Evolutionary conservation across 2,797 vertebrate species (phyloP), one percentile per base, ranked within the genome.

Genomic region (Gallinago nigripennis): DNA sequence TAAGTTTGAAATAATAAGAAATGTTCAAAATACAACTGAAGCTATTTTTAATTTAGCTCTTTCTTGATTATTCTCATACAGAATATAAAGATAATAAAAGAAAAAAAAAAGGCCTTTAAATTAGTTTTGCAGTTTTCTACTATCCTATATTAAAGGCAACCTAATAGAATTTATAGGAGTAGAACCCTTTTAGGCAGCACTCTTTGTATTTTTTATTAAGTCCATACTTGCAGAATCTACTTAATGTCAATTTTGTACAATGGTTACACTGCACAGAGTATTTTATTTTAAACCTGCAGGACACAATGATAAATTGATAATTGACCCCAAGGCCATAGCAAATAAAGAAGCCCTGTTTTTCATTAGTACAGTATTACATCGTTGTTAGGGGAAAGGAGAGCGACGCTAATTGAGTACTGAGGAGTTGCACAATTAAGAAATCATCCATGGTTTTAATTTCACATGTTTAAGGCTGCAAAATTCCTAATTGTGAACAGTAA

Each of bases 291-390:
- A 97, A 98, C 97, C 97, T 98, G 93, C 96, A 98, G 97, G 97
- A 97, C 98, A 98, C 92, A 94, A 98, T 98, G 98, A 98, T 98
- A 98, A 98, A 98, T 98, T 98, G 98, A 98, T 98, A 98, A 98
- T 98, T 98, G 98, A 98, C 98, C 96, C 92, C 94, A 97, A 98
- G 98, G 98, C 98, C 98, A 98, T 94, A 96, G 96, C 96, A 98
- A 98, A 99, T 98, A 98, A 98, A 98, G 98, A 97, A 97, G 96
- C 94, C 96, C 97, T 98, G 98, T 97, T 98, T 99, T 98, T 98
- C 98, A 99, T 99, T 98, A 98, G 97, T 97, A 94, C 96, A 98
- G 96, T 97, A 95, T 97, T 97, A 97, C 95, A 95, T 92, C 45
- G 95, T 98, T 97, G 96, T 96, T 96, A 95, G 92, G 95, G 90